These are phyloP conservation scores for Chrysopa pallens DNA, from an alignment of 1,140 invertebrate species.

Conservation along the genomic window DNA sequence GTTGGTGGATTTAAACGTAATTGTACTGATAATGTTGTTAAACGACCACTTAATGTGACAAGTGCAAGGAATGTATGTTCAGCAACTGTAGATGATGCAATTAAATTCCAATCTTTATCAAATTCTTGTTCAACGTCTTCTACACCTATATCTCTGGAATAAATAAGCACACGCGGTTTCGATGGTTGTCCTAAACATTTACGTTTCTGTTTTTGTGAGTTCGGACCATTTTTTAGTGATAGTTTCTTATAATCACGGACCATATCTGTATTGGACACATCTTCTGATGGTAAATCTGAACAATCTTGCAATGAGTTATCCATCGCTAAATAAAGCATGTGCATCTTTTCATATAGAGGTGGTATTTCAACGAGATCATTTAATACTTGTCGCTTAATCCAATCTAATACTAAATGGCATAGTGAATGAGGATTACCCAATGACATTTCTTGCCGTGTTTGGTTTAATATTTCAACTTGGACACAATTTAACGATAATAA, in stretches of 20 bases:
- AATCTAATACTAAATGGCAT: constrained; percentile 46
- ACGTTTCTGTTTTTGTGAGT: constrained; percentile 22
- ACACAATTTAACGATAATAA: constrained; percentile 41
- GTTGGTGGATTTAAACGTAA: constrained; percentile 22
- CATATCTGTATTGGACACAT: constrained; percentile 51
- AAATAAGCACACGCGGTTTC: constrained; percentile 41
- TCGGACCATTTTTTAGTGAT: constrained; percentile 29
- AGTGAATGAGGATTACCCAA: constrained; percentile 35
- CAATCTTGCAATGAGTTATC: constrained; percentile 66
- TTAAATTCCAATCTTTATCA: constrained; percentile 48
- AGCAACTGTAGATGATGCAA: constrained; percentile 35
- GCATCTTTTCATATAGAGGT: constrained; percentile 38
- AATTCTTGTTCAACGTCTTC: constrained; percentile 30
- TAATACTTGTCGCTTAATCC: constrained; percentile 37
- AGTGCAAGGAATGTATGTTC: constrained; percentile 49
- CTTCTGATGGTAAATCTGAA: constrained; percentile 43
- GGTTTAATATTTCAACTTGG: constrained; percentile 44
- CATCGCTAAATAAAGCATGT: constrained; percentile 56
- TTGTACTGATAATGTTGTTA: constrained; percentile 43
- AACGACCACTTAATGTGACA: constrained; percentile 37
- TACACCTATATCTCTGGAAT: constrained; percentile 31
- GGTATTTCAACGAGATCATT: constrained; percentile 27
- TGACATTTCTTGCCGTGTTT: constrained; percentile 40
- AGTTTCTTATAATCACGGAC: constrained; percentile 67
- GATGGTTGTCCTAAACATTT: constrained; percentile 33